Percentiles rank a stretch among this genome's conserved stretches.
phyloP scores from a whole-genome alignment of 2,797 vertebrate genomes.

The Myotis vivesi region DNA sequence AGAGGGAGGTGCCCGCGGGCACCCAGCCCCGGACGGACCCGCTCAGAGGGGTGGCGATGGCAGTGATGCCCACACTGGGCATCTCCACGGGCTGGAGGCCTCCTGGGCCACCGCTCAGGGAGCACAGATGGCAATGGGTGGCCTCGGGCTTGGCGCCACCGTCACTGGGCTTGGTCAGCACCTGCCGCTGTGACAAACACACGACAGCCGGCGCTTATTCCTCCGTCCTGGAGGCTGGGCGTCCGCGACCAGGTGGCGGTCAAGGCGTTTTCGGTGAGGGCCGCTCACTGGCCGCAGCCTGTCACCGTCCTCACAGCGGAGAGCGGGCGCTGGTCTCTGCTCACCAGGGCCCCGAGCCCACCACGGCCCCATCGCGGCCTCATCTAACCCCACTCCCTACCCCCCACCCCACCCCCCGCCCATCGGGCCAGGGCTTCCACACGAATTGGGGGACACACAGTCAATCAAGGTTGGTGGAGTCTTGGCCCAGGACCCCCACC shows the following conservation, averaged over 20 bases:
- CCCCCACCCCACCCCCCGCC: accelerated
- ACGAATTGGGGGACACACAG: background rate
- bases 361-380: background rate
- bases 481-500: background rate
- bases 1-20: too few species aligned
- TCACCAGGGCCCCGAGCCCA: background rate
- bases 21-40: too few species aligned
- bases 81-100: too few species aligned
- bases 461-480: background rate
- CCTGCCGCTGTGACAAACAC: background rate
- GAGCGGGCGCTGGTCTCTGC: background rate
- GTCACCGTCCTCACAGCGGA: too few species aligned
- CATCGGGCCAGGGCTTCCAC: background rate
- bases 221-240: background rate
- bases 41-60: background rate
- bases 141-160: background rate
- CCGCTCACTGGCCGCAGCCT: background rate
- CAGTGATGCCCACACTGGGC: background rate
- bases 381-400: background rate
- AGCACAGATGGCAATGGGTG: too few species aligned
- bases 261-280: background rate
- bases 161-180: background rate
- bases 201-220: too few species aligned
- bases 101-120: accelerated
- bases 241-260: accelerated